A percentile compares a stretch with the other conserved stretches of the same genome.
Evolutionary conservation across 2,113 vertebrate species (phyloP).

Genomic region (Sturnira hondurensis): DNA sequence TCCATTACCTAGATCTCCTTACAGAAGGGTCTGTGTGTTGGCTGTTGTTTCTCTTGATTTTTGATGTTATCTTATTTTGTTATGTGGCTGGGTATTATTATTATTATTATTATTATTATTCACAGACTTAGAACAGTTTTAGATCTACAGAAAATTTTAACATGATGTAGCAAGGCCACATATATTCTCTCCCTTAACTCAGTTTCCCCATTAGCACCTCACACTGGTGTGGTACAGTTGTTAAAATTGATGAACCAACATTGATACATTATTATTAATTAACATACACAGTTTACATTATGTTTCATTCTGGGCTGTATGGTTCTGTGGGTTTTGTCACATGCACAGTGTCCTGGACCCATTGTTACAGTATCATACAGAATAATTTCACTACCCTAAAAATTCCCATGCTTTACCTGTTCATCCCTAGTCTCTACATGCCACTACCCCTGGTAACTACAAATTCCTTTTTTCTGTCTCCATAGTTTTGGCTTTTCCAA

Average conservation of each 20-base stretch:
- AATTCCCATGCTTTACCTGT: background rate
- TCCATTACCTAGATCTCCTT: background rate
- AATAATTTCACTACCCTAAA: background rate
- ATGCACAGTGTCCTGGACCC: background rate
- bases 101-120: background rate
- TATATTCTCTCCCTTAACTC: background rate
- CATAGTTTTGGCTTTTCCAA: background rate
- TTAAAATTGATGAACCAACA: background rate
- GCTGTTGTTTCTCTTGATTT: background rate
- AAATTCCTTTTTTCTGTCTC: background rate
- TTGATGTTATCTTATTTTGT: background rate
- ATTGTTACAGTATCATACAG: background rate
- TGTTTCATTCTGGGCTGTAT: background rate
- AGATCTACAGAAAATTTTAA: background rate
- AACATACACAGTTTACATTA: background rate
- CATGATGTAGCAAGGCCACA: background rate
- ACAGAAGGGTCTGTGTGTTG: background rate
- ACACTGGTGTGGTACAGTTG: background rate
- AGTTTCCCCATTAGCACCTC: background rate
- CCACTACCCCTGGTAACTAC: background rate
- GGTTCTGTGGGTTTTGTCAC: background rate
- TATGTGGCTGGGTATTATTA: background rate
- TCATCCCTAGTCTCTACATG: background rate
- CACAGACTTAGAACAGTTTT: background rate
- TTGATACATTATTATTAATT: background rate